A percentile compares a stretch with the other conserved stretches of the same genome.
Conservation (phyloP, 2,888 invertebrate species). For the Nomada fabriciana region DNA sequence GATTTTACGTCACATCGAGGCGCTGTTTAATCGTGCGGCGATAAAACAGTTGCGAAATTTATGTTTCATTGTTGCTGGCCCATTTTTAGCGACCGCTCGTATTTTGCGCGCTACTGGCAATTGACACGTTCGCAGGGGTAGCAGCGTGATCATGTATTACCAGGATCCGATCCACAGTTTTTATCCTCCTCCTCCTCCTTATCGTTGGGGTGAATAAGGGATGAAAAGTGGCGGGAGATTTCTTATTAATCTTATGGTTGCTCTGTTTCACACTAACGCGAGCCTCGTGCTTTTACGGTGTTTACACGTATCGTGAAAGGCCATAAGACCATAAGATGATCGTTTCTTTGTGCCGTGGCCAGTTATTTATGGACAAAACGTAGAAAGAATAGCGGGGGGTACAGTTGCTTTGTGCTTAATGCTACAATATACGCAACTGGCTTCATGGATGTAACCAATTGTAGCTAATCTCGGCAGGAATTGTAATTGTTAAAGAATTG, state of each 20-base stretch:
- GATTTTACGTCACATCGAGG: background rate
- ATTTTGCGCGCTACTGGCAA: background rate
- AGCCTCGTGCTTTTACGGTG: constrained; percentile 5
- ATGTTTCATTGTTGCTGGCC: constrained; percentile 10
- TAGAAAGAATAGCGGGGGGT: background rate
- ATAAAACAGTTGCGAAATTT: constrained; percentile 19
- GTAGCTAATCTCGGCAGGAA: too few species aligned
- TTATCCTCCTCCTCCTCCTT: background rate
- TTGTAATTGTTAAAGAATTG: too few species aligned
- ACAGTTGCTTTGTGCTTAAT: constrained; percentile 21
- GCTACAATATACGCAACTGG: background rate
- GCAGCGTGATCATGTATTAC: background rate
- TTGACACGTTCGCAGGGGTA: background rate
- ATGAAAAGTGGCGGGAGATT: constrained; percentile 21
- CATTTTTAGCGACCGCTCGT: constrained; percentile 2
- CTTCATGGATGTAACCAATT: too few species aligned
- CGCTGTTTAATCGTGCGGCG: constrained; percentile 27
- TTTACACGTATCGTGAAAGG: constrained; percentile 37
- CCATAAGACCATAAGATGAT: background rate
- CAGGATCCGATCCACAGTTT: background rate
- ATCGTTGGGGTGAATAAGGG: background rate
- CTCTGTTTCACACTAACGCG: background rate
- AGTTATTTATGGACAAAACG: constrained; percentile 14
- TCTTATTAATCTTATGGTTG: constrained; percentile 20
- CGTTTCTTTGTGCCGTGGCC: background rate